These are phyloP conservation scores for Chionomys nivalis DNA, from an alignment of 2,113 vertebrate species.

Conservation along the genomic window DNA sequence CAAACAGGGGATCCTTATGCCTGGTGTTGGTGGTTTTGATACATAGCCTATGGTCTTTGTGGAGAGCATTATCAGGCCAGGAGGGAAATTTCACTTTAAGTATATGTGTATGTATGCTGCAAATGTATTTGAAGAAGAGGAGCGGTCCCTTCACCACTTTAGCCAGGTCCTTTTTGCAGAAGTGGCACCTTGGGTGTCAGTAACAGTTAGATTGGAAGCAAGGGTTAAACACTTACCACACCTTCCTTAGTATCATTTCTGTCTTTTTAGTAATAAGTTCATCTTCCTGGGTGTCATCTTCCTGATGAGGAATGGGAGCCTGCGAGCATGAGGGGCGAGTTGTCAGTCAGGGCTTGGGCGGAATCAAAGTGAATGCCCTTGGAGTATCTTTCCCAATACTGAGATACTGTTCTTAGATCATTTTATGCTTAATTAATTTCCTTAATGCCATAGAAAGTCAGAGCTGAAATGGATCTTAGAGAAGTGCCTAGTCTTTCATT, in stretches of 20 bases:
- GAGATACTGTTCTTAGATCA: slow-evolving; percentile 40
- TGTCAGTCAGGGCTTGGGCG: background rate
- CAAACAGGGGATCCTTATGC: background rate
- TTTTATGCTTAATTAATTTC: slow-evolving; percentile 56
- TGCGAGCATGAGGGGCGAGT: background rate
- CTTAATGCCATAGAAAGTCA: slow-evolving; percentile 32
- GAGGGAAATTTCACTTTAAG: background rate
- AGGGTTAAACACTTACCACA: background rate
- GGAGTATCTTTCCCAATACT: background rate
- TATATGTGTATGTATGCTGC: background rate
- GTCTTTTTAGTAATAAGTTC: background rate
- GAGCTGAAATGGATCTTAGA: slow-evolving; percentile 17
- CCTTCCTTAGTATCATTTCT: background rate
- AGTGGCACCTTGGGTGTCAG: background rate
- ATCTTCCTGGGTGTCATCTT: background rate
- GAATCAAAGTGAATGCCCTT: background rate
- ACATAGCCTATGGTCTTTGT: background rate
- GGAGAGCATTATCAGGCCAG: background rate
- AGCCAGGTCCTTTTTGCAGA: background rate
- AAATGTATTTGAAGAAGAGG: background rate
- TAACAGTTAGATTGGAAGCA: background rate
- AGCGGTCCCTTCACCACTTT: background rate
- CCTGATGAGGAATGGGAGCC: background rate
- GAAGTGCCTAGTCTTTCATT: background rate
- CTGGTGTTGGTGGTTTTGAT: background rate